Base-by-base conservation (phyloP, 2,888 invertebrate genomes). In the Agriopis marginaria region DNA sequence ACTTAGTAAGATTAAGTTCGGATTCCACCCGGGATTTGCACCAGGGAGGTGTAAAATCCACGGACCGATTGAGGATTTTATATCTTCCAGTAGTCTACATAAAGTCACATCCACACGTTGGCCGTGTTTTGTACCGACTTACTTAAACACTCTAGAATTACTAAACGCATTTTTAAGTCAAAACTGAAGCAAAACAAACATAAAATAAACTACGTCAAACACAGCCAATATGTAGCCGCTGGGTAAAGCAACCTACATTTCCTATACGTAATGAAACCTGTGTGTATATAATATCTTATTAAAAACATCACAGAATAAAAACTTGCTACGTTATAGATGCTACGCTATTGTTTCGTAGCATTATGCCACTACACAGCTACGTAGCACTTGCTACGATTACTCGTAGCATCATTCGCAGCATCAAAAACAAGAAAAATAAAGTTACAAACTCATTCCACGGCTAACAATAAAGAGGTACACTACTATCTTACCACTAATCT, bases 1-100 rank as follows among this genome's bases (percentile, higher is more conserved):
- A 88, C 88, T 89, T 87, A 89, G 87, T 80, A 83, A 88, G 88
- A 89, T 90, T 89, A 88, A 87, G 84, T 70, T 77, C 83, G 80
- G 82, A 81, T 80, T 79, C 81, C 78, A 79, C 78, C 78, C 78
- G 32, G 32, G 81, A 78, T 89, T 88, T 85, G 87, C 87, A 87
- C 87, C 84, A 53, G 62, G 62, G 62, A 62, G 62, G 62, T 62
- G 62, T 62, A 62, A 62, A 62, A 62, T 53, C 53, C 62, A 53
- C 17, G 10, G 53, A 87, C 79, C 80, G 79, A 82, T 85, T 84
- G 82, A 77, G 79, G 81, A 80, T 78, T 67, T 67, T 64, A 32
- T 32, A 32, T 32, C 32, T 32, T 32, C 32, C 32, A 32, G 32
- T 32, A 32, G 3, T 32, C 32, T 32, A 32, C 32, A 32, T 32